These are phyloP conservation scores for Nothocercus julius DNA, from an alignment of 2,113 vertebrate species.

Conservation along the genomic window DNA sequence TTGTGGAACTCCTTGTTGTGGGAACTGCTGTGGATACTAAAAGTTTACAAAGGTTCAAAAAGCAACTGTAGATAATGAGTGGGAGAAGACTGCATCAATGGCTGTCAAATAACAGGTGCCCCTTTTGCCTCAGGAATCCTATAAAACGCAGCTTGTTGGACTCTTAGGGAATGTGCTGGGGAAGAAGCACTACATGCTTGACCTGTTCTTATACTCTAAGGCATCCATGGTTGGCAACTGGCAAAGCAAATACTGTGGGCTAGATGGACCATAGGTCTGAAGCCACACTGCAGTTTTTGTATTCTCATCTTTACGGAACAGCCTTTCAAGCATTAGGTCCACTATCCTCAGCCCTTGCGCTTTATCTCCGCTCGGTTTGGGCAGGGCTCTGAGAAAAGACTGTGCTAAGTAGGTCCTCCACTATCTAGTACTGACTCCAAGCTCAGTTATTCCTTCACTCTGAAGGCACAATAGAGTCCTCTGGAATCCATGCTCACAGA, in stretches of 20 bases:
- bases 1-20: neutral
- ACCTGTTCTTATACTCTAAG: neutral
- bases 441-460: neutral
- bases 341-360: neutral
- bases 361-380: neutral
- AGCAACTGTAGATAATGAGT: neutral
- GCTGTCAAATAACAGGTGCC: neutral
- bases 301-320: neutral
- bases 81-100: neutral
- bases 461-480: neutral
- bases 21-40: neutral
- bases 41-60: neutral
- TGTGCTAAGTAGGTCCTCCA: accelerated
- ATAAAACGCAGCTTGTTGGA: neutral
- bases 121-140: neutral
- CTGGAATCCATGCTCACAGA: neutral
- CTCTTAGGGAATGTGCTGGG: neutral
- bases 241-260: neutral
- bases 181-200: neutral
- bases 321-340: neutral
- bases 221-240: neutral
- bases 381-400: neutral
- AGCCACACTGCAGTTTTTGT: neutral
- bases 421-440: neutral
- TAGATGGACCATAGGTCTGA: neutral